Percentiles rank a stretch among this genome's conserved stretches.
phyloP scores from a whole-genome alignment of 2,113 vertebrate species.

The Hypanus sabinus region DNA sequence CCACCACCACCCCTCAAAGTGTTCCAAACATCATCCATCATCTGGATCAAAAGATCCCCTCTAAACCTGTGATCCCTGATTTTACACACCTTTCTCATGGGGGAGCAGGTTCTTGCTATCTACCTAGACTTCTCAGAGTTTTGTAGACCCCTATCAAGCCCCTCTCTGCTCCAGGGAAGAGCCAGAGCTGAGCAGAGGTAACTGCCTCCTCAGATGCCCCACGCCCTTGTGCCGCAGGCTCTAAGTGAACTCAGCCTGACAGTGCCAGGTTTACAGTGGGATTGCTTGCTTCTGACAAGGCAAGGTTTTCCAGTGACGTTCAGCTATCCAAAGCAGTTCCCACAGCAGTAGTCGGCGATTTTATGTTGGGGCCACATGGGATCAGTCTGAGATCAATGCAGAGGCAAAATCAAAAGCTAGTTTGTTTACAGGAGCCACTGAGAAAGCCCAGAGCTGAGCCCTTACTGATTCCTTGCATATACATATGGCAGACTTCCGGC shows the following conservation, averaged over 20 bases:
- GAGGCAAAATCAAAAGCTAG: background rate
- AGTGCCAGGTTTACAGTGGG: background rate
- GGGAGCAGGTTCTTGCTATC: too few species aligned
- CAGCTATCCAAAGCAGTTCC: background rate
- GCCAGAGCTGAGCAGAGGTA: background rate
- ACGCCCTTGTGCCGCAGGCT: background rate
- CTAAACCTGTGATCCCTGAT: too few species aligned
- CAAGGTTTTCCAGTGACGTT: background rate
- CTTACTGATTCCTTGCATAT: background rate
- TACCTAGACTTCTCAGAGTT: too few species aligned
- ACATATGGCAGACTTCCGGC: background rate
- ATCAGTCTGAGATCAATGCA: background rate
- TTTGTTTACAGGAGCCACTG: background rate
- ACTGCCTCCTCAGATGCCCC: background rate
- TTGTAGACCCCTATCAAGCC: too few species aligned
- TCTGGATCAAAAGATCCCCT: too few species aligned
- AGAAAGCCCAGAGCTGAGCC: background rate
- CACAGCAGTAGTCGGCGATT: background rate
- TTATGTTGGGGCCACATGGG: background rate
- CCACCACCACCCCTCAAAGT: too few species aligned
- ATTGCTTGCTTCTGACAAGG: background rate
- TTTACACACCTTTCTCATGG: too few species aligned
- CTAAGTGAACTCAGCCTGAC: background rate
- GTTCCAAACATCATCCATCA: too few species aligned
- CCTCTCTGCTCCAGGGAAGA: too few species aligned